Percentiles rank a stretch among this genome's conserved stretches.
These are phyloP conservation scores for Oegoconia quadripuncta DNA, from an alignment of 2,888 invertebrate species.

Conservation along the genomic window DNA sequence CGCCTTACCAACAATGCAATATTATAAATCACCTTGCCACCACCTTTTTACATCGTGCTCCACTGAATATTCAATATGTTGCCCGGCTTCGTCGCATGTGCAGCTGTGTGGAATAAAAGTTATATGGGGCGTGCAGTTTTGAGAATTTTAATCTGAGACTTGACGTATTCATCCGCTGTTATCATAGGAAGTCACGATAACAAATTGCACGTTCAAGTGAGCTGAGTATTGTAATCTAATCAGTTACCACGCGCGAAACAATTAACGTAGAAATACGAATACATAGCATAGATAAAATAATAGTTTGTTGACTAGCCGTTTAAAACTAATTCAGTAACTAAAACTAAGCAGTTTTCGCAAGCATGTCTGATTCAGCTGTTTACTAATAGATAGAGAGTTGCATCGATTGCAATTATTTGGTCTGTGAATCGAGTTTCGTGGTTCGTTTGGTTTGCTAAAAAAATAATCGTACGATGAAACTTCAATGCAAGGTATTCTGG, in stretches of 20 bases:
- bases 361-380: constrained; percentile 30
- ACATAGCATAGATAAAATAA: constrained; percentile 34
- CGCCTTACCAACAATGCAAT: constrained; percentile 33
- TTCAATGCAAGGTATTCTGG: constrained; percentile 55
- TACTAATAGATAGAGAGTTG: constrained; percentile 39
- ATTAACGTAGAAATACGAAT: constrained; percentile 36
- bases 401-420: constrained; percentile 33
- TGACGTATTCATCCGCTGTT: constrained; percentile 32
- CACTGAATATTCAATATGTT: constrained; percentile 5
- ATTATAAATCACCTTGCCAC: constrained; percentile 10
- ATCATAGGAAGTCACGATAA: constrained; percentile 50
- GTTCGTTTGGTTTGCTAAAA: constrained; percentile 41
- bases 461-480: constrained; percentile 44
- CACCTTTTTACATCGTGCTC: constrained; percentile 6
- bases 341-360: constrained; percentile 39
- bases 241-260: constrained; percentile 47
- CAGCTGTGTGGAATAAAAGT: constrained; percentile 1
- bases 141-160: constrained; percentile 21
- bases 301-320: constrained; percentile 27
- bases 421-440: constrained; percentile 33
- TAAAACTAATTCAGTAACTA: constrained; percentile 24
- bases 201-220: constrained; percentile 43
- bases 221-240: constrained; percentile 50
- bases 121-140: not conserved
- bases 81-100: not conserved